phyloP scores from a whole-genome alignment of 2,888 invertebrate genomes.

The Hirtodrosophila cameraria region DNA sequence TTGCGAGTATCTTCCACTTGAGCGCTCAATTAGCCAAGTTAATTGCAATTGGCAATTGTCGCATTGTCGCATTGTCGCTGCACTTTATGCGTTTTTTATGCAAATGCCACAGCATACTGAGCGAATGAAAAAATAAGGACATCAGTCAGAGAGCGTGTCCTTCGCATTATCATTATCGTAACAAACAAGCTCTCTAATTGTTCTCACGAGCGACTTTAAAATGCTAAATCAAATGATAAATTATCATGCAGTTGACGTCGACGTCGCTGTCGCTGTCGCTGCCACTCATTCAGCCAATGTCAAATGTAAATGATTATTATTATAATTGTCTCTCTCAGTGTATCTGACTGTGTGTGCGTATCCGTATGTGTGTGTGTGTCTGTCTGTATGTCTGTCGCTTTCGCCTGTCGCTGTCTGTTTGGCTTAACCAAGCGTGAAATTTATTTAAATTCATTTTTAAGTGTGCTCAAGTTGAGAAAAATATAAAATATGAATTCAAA shows the following conservation, averaged over 20 bases:
- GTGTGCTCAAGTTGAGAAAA: slow-evolving; percentile 70
- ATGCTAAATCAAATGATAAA: slow-evolving; percentile 72
- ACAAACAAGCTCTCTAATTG: slow-evolving; percentile 37
- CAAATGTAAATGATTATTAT: slow-evolving; percentile 77
- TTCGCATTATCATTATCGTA: slow-evolving; percentile 31
- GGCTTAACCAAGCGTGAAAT: slow-evolving; percentile 79
- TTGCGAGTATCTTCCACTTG: slow-evolving; percentile 50
- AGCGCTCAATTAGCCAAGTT: slow-evolving; percentile 58
- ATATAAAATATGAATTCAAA: slow-evolving; percentile 43
- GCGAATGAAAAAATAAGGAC: slow-evolving; percentile 33
- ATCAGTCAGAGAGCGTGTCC: slow-evolving; percentile 14
- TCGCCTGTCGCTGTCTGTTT: slow-evolving; percentile 54
- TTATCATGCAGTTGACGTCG: slow-evolving; percentile 53
- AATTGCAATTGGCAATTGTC: slow-evolving; percentile 39
- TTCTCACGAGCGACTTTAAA: slow-evolving; percentile 45
- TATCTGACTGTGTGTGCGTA: slow-evolving; percentile 9
- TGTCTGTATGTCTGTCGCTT: slow-evolving; percentile 36
- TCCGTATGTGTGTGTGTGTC: slow-evolving; percentile 3
- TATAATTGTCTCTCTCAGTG: slow-evolving; percentile 59
- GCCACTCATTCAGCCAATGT: slow-evolving; percentile 66
- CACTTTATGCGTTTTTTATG: slow-evolving; percentile 73
- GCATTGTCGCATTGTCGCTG: slow-evolving; percentile 24
- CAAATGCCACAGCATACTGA: slow-evolving; percentile 51
- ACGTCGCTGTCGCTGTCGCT: slow-evolving; percentile 27
- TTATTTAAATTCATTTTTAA: slow-evolving; percentile 81